A percentile compares a stretch with the other conserved stretches of the same genome.
These are phyloP conservation scores for Xanthia togata DNA, from an alignment of 2,888 invertebrate genomes.

Conservation along the genomic window DNA sequence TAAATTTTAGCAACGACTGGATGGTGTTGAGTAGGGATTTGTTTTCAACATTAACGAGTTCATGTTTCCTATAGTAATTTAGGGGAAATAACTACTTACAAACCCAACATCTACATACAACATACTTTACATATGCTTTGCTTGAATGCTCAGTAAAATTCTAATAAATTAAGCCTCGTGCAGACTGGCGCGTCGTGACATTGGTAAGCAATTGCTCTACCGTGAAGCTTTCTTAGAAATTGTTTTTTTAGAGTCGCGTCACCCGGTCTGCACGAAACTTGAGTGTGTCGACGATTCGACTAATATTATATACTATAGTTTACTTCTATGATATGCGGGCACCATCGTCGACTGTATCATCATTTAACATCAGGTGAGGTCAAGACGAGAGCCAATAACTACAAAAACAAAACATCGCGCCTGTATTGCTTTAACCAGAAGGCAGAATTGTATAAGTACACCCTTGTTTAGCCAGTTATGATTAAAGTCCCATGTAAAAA, in stretches of 20 bases:
- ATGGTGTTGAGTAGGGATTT: background rate
- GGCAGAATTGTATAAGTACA: background rate
- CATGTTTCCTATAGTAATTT: conserved; percentile 26
- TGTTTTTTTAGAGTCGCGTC: too few relatives aligned
- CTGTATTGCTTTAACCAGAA: background rate
- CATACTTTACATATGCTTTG: conserved; percentile 2
- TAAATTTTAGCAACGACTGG: conserved; percentile 6
- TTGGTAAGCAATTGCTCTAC: too few relatives aligned
- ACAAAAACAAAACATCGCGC: background rate
- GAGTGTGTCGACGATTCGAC: background rate
- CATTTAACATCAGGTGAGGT: background rate
- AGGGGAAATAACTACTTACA: conserved; percentile 27
- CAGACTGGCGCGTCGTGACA: too few relatives aligned
- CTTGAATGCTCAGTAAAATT: conserved; percentile 5
- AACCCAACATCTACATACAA: conserved; percentile 5
- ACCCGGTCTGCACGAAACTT: too few relatives aligned
- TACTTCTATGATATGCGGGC: too few relatives aligned
- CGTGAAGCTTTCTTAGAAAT: too few relatives aligned
- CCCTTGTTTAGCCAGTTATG: background rate
- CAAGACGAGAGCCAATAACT: background rate
- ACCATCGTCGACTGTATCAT: background rate
- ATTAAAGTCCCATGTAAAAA: background rate
- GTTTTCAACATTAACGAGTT: conserved; percentile 34
- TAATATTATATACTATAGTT: background rate
- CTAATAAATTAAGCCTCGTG: background rate